Conservation (phyloP, 2,113 vertebrate genomes). For the Colossoma macropomum region DNA sequence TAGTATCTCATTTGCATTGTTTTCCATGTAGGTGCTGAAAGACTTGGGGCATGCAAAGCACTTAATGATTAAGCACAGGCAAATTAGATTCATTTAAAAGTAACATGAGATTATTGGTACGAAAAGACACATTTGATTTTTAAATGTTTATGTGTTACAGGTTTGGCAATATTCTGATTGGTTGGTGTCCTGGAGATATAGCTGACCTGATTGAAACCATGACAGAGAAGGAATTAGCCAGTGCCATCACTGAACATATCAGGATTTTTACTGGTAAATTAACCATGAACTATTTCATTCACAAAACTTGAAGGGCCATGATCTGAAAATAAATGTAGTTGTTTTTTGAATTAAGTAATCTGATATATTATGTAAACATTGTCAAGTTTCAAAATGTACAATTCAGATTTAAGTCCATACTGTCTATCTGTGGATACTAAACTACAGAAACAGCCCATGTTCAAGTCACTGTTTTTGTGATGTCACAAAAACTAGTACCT, state of each 20-base stretch:
- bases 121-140: background rate
- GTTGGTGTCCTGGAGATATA: slow-evolving; percentile 53
- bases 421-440: no score
- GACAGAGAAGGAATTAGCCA: slow-evolving; percentile 54
- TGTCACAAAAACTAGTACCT: no score
- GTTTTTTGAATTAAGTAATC: no score
- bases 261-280: slow-evolving; percentile 55
- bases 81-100: background rate
- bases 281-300: background rate
- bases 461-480: no score
- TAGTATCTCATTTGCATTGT: background rate
- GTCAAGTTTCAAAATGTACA: no score
- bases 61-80: background rate
- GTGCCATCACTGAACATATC: slow-evolving; percentile 56
- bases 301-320: background rate
- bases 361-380: no score
- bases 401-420: no score
- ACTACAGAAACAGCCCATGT: no score
- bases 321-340: no score
- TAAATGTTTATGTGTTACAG: slow-evolving; percentile 28
- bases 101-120: background rate
- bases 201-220: slow-evolving; percentile 58
- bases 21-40: background rate
- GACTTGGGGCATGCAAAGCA: background rate
- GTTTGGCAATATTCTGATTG: slow-evolving; percentile 59